phyloP scores from a whole-genome alignment of 2,797 vertebrate species.

The Euphonia xanthogaster region DNA sequence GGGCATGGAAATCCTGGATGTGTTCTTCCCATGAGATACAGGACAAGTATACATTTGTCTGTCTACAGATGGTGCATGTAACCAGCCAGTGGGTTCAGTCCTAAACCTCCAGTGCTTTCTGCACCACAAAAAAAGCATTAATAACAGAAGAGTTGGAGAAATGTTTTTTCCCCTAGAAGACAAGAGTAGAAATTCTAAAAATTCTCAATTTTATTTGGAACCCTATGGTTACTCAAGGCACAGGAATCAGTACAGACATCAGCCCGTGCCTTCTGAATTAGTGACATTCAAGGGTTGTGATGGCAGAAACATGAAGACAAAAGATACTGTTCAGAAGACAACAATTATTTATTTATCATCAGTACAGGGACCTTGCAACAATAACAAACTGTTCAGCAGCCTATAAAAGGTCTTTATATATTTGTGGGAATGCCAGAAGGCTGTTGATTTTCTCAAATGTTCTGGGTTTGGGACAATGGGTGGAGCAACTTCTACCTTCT shows the following conservation, averaged over 20 bases:
- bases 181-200: background rate
- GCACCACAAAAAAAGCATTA: background rate
- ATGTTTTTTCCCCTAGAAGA: background rate
- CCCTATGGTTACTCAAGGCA: background rate
- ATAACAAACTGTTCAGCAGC: conserved; percentile 32
- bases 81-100: background rate
- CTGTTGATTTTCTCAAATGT: conserved; percentile 24
- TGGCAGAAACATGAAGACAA: background rate
- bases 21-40: background rate
- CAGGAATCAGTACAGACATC: background rate
- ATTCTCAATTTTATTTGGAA: background rate
- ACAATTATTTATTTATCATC: conserved; percentile 48
- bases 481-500: conserved; percentile 1
- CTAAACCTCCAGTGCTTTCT: background rate
- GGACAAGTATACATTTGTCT: background rate
- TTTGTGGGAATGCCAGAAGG: background rate
- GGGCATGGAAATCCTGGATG: background rate
- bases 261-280: background rate
- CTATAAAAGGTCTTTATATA: background rate
- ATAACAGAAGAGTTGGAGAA: background rate
- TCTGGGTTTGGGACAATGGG: conserved; percentile 24
- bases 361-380: conserved; percentile 9
- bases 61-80: fast-evolving
- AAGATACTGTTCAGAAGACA: conserved; percentile 1
- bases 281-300: background rate